Base-by-base conservation (phyloP, 2,113 vertebrate species). In the Electrona antarctica region DNA sequence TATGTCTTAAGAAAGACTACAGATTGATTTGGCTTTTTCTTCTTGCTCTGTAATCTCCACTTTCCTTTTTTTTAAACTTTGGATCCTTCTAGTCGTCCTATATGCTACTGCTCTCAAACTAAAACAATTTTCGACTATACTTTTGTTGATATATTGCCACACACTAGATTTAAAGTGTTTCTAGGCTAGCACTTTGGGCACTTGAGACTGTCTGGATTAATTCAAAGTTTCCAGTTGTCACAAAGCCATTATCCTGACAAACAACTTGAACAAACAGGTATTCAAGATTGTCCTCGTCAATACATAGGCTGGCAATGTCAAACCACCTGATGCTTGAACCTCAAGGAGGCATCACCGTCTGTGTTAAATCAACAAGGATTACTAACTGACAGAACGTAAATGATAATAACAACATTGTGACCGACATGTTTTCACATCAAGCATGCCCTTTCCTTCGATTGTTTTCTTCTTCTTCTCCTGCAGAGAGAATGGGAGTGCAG, bases 391-490 rank as follows among this genome's bases (percentile, higher is more conserved):
- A 3, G 47, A 69, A 46, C 68, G 67, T 52, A 63, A 71, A 68
- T 63, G 29, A 67, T 61, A 69, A 57, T 82, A 72, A 73, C 73
- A 59, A 80, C 0, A 2, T 58, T 77, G 61, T 67, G 51, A 71
- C 68, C 57, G 6, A 59, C 59, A 6, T 82, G 78, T 85, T 84
- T 81, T 77, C 77, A 87, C 82, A 78, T 84, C 74, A 75, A 73
- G 64, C 84, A 67, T 59, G 78, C 60, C 71, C 69, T 77, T 81
- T 74, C 67, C 70, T 83, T 68, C 51, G 49, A 69, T 71, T 73
- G 33, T 77, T 79, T 57, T 21, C 7, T 4, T 41, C n/a, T 52
- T 28, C 48, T 81, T 83, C 68, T 69, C 15, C 77, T 59, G 75
- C 50, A 55, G 68, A 52, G 69, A 28, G 33, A 45, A 56, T 56